Percentiles rank a stretch among this genome's conserved stretches.
phyloP scores from a whole-genome alignment of 2,797 vertebrate genomes.

The Furcifer pardalis region DNA sequence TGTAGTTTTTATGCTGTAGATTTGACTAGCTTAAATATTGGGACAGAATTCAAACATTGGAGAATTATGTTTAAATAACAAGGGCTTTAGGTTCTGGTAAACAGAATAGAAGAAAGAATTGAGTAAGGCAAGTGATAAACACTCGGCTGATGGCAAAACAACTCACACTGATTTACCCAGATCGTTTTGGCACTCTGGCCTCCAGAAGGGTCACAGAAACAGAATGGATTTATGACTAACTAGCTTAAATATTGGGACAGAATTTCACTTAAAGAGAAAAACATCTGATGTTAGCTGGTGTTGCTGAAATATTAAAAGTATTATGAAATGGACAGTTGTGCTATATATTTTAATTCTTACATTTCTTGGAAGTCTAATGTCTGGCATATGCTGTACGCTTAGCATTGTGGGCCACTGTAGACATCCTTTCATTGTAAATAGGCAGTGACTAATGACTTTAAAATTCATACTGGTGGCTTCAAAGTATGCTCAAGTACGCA shows the following conservation, averaged over 20 bases:
- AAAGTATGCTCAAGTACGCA: background rate
- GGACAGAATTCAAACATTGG: background rate
- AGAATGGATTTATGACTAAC: too few species aligned
- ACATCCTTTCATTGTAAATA: background rate
- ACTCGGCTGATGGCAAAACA: slow-evolving; percentile 45
- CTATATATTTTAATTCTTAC: background rate
- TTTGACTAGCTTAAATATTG: background rate
- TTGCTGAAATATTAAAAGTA: slow-evolving; percentile 45
- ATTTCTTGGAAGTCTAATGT: background rate
- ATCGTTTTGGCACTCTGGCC: slow-evolving; percentile 11
- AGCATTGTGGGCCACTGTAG: background rate
- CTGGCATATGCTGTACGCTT: background rate
- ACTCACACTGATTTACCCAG: slow-evolving; percentile 43
- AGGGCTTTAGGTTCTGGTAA: slow-evolving; percentile 27
- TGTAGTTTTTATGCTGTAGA: background rate
- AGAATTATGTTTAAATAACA: slow-evolving; percentile 49
- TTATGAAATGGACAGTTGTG: slow-evolving; percentile 21
- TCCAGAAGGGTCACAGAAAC: slow-evolving; percentile 16
- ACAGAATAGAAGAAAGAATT: slow-evolving; percentile 46
- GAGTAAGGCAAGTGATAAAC: slow-evolving; percentile 61
- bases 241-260: too few species aligned
- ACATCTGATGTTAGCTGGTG: slow-evolving; percentile 44
- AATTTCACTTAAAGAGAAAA: slow-evolving; percentile 35
- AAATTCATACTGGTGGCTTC: background rate
- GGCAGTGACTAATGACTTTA: background rate